Evolutionary conservation across 2,113 vertebrate species (phyloP).

Genomic region (Dolichotis patagonum): DNA sequence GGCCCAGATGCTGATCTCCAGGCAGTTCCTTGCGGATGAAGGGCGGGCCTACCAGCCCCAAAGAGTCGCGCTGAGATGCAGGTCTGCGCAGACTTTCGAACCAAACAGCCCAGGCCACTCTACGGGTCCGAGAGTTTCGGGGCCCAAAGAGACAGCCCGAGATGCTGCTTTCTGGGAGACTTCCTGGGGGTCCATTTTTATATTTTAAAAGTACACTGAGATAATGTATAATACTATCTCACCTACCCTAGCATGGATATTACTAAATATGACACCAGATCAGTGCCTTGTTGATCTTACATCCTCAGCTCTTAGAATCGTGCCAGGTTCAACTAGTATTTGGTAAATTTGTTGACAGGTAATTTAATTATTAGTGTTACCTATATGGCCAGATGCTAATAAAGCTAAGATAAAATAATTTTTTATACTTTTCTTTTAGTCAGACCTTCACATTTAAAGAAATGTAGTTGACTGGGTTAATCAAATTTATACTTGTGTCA

Average conservation of each 20-base stretch:
- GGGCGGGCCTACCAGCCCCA: too few species aligned
- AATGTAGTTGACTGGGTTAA: neutral
- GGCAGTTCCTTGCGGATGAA: too few species aligned
- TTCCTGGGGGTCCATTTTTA: too few species aligned
- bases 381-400: neutral
- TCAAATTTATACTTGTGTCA: neutral
- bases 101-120: too few species aligned
- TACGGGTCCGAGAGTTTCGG: too few species aligned
- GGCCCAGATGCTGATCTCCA: too few species aligned
- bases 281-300: neutral
- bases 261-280: neutral
- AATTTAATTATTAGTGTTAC: slow-evolving; percentile 2
- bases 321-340: neutral
- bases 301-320: neutral
- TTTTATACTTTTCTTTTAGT: slow-evolving; percentile 8
- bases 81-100: too few species aligned
- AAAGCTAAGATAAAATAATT: slow-evolving; percentile 27
- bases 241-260: neutral
- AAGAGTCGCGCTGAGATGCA: too few species aligned
- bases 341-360: slow-evolving; percentile 16
- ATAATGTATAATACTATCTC: neutral
- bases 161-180: too few species aligned
- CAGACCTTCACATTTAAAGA: neutral
- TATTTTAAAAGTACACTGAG: neutral
- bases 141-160: too few species aligned